A percentile compares a stretch with the other conserved stretches of the same genome.
Conservation (phyloP, 2,113 vertebrate species). For the Odontesthes bonariensis region DNA sequence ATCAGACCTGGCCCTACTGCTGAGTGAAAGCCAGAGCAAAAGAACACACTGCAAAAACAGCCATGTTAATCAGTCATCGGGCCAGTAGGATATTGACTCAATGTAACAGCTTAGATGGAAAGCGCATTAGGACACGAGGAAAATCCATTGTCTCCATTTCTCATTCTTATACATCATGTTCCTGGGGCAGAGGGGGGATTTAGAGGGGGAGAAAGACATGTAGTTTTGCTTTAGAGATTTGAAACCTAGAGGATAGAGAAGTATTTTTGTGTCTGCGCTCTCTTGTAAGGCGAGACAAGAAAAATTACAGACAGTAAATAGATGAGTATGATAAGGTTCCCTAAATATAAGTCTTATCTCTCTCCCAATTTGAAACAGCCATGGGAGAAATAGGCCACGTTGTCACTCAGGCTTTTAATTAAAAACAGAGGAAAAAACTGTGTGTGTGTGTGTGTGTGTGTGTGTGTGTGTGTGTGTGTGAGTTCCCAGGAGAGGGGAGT, state of each 20-base stretch:
- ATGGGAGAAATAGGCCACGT: slow-evolving; percentile 72
- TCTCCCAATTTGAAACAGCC: slow-evolving; percentile 75
- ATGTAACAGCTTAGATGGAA: slow-evolving; percentile 54
- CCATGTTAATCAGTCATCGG: slow-evolving; percentile 49
- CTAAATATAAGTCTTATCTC: slow-evolving; percentile 81
- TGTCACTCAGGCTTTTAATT: slow-evolving; percentile 82
- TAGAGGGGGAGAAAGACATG: slow-evolving; percentile 28
- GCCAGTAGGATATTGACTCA: slow-evolving; percentile 48
- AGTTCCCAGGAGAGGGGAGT: slow-evolving; percentile 45
- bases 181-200: slow-evolving; percentile 22
- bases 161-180: slow-evolving; percentile 43
- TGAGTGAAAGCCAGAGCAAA: slow-evolving; percentile 32
- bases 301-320: slow-evolving; percentile 77
- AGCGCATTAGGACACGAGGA: slow-evolving; percentile 41
- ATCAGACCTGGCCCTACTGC: slow-evolving; percentile 43
- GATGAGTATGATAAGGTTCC: slow-evolving; percentile 75
- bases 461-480: slow-evolving; percentile 16
- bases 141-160: slow-evolving; percentile 62
- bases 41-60: slow-evolving; percentile 38
- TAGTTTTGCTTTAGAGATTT: slow-evolving; percentile 57
- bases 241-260: slow-evolving; percentile 54
- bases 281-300: slow-evolving; percentile 58
- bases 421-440: slow-evolving; percentile 58
- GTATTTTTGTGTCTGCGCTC: slow-evolving; percentile 59
- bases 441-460: slow-evolving; percentile 20